Conservation (phyloP, 2,888 invertebrate genomes). For the Dicyrtoma fusca region DNA sequence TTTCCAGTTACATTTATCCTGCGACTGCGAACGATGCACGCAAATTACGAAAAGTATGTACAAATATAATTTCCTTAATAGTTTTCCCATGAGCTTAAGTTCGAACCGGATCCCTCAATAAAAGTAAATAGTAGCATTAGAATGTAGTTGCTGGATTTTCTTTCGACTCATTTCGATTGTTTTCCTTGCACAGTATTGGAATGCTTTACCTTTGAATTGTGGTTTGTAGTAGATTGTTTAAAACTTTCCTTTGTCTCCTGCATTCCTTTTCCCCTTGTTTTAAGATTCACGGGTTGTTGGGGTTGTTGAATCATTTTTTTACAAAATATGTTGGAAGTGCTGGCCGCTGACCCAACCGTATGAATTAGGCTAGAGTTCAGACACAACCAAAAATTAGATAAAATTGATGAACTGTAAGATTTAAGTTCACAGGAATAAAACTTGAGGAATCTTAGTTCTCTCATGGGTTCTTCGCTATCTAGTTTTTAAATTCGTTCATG, state of each 20-base stretch:
- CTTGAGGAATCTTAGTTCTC: neutral
- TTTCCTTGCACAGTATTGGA: no score
- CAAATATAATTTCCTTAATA: no score
- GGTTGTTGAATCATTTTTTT: constrained; percentile 38
- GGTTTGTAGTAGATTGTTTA: neutral
- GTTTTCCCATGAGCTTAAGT: no score
- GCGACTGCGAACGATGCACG: no score
- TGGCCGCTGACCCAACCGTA: constrained; percentile 14
- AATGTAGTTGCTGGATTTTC: no score
- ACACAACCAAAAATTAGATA: constrained; percentile 10
- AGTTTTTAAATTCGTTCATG: no score
- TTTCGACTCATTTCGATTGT: no score
- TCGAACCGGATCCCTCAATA: no score
- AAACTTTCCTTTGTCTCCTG: constrained; percentile 8
- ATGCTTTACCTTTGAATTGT: no score
- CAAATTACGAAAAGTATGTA: no score
- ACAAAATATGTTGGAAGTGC: neutral
- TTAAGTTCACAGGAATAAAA: neutral
- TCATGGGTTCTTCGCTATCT: neutral
- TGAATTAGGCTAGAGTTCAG: neutral
- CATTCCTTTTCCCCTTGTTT: constrained; percentile 7
- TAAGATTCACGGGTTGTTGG: constrained; percentile 29
- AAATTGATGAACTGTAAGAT: constrained; percentile 21
- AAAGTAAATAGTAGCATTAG: no score
- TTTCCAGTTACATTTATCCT: no score